A percentile compares a stretch with the other conserved stretches of the same genome.
phyloP scores from a whole-genome alignment of 2,888 invertebrate genomes.

The Andricus curvator region DNA sequence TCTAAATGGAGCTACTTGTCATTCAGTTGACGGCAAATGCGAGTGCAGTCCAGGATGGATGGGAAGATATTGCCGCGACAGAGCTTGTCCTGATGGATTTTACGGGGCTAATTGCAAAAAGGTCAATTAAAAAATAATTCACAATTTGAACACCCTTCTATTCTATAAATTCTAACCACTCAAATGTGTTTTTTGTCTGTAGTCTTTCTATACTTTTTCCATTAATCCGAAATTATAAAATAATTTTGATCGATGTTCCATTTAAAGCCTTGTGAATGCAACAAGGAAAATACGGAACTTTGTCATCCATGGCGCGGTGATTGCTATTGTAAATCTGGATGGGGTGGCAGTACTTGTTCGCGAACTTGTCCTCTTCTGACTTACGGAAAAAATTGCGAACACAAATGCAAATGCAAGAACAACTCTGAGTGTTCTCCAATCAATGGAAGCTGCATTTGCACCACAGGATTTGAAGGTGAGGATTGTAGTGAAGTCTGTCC shows the following conservation, averaged over 20 bases:
- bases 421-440: slow-evolving; percentile 92
- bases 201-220: not conserved
- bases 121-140: slow-evolving; percentile 65
- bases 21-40: slow-evolving; percentile 85
- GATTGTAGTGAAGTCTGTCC: slow-evolving; percentile 87
- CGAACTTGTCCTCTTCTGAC: slow-evolving; percentile 90
- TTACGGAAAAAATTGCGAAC: slow-evolving; percentile 89
- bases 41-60: slow-evolving; percentile 88
- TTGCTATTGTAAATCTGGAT: slow-evolving; percentile 90
- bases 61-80: slow-evolving; percentile 83
- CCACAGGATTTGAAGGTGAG: slow-evolving; percentile 88
- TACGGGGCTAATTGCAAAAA: slow-evolving; percentile 86
- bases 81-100: slow-evolving; percentile 84
- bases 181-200: not conserved
- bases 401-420: slow-evolving; percentile 89
- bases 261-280: slow-evolving; percentile 80
- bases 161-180: not conserved
- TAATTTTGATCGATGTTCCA: slow-evolving; percentile 33
- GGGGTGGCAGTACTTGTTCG: slow-evolving; percentile 89
- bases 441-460: slow-evolving; percentile 91
- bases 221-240: not conserved
- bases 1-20: slow-evolving; percentile 86
- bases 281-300: slow-evolving; percentile 69
- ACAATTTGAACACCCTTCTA: not conserved
- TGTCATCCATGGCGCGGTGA: slow-evolving; percentile 90